Base-by-base conservation (phyloP, 2,113 vertebrate species). In the Pangasianodon gigas region DNA sequence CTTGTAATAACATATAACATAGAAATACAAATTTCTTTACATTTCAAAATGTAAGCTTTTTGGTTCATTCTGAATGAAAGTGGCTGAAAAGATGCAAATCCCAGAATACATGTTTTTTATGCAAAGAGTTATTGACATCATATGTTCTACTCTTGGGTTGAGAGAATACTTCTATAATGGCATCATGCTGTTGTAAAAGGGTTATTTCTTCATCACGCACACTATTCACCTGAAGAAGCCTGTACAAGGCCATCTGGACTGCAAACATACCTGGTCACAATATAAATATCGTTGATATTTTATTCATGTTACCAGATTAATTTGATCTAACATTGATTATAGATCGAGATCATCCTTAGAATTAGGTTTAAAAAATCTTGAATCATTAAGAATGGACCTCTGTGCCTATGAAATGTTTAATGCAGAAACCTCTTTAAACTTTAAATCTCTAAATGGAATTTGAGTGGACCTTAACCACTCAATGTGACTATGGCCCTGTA, bases 381-480 rank as follows among this genome's bases (percentile, higher is more conserved):
- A 48, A 41, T 29, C 16, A 88, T 26, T 37, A 89, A n/a, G 18
- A 84, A 60, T 69, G 44, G 56, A 67, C 67, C 46, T 37, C 26
- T 18, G 29, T 77, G 87, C 75, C 48, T 56, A 87, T 24, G 0
- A 67, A 89, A 77, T 13, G 60, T 65, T 84, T 58, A 62, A 89
- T 65, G 48, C 32, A 56, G 65, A 91, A 32, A 26, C 48, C 51
- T 19, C 60, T 54, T 83, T 54, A 52, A 32, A 24, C 32, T 80
- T 85, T 60, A 46, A 60, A 84, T 32, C 58, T 56, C 0, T 65
- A 37, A 32, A 91, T 89, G 10, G 51, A 37, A 32, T 81, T 19
- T 54, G 11, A 56, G 10, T 82, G 52, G n/a, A 79, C 21, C 71
- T 44, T 10, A 82, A 37, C 52, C 29, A 82, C n/a, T 56, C 16